Percentiles rank a stretch among this genome's conserved stretches.
These are phyloP conservation scores for Ectropis crepuscularia DNA, from an alignment of 2,888 invertebrate genomes.

Conservation along the genomic window DNA sequence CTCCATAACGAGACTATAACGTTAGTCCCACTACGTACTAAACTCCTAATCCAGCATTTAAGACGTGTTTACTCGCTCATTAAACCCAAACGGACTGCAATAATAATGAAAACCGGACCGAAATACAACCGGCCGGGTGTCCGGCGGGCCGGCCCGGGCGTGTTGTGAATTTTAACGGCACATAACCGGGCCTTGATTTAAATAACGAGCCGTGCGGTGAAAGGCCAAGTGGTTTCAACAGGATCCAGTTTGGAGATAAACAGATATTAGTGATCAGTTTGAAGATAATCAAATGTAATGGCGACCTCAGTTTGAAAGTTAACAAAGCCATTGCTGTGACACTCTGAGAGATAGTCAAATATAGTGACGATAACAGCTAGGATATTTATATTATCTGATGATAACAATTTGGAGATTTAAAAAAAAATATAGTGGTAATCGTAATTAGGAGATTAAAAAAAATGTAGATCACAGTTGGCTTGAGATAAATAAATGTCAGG, in stretches of 20 bases:
- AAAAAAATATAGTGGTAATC: too few species aligned
- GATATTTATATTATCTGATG: too few species aligned
- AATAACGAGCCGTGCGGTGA: slow-evolving; percentile 23
- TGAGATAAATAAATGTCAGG: too few species aligned
- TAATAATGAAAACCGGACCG: slow-evolving; percentile 31
- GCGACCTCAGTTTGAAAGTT: too few species aligned
- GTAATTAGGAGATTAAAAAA: too few species aligned
- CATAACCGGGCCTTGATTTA: slow-evolving; percentile 21
- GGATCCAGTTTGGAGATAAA: slow-evolving; percentile 7
- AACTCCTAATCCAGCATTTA: slow-evolving; percentile 25
- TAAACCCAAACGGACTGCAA: slow-evolving; percentile 35
- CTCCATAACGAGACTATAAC: slow-evolving; percentile 5
- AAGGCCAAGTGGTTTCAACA: slow-evolving; percentile 19
- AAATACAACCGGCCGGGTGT: slow-evolving; percentile 19
- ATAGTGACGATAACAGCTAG: too few species aligned
- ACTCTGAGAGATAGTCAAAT: too few species aligned
- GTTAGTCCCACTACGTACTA: slow-evolving; percentile 7
- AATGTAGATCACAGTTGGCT: too few species aligned
- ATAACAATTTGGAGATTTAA: too few species aligned
- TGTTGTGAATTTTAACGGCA: slow-evolving; percentile 31
- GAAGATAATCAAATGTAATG: neutral
- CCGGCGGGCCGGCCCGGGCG: slow-evolving; percentile 7
- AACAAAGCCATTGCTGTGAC: too few species aligned
- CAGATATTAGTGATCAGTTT: neutral
- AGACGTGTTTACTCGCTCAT: slow-evolving; percentile 37